A percentile compares a stretch with the other conserved stretches of the same genome.
Evolutionary conservation across 2,113 vertebrate genomes (phyloP).

Genomic region (Beaufortia kweichowensis): DNA sequence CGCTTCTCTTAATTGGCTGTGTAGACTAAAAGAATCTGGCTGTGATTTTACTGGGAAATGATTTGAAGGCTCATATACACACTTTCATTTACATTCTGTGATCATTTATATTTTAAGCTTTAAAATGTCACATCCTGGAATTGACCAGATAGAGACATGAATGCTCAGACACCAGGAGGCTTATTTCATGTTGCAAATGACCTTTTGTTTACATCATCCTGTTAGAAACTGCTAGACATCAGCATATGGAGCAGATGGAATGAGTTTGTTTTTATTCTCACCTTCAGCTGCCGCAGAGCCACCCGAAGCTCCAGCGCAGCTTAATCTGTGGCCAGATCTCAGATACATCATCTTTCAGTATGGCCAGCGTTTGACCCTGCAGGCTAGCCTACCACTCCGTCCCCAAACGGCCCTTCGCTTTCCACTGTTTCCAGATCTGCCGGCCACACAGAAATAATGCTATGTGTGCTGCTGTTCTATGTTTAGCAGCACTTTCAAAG

Average conservation of each 20-base stretch:
- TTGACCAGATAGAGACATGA: slow-evolving; percentile 54
- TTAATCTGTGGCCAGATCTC: slow-evolving; percentile 1
- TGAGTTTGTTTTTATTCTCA: slow-evolving; percentile 7
- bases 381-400: background rate
- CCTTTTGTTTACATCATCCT: slow-evolving; percentile 15
- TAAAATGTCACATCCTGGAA: too few relatives aligned
- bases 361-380: slow-evolving; percentile 18
- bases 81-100: slow-evolving; percentile 21
- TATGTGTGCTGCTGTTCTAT: slow-evolving; percentile 20
- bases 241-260: slow-evolving; percentile 31
- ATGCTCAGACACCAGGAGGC: background rate
- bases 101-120: background rate
- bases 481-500: slow-evolving; percentile 44
- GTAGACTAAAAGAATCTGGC: slow-evolving; percentile 49
- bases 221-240: slow-evolving; percentile 12
- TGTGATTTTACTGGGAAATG: slow-evolving; percentile 58
- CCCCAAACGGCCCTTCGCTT: background rate
- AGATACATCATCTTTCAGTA: background rate
- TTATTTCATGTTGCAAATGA: slow-evolving; percentile 1
- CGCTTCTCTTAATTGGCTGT: slow-evolving; percentile 58
- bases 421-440: slow-evolving; percentile 1
- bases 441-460: slow-evolving; percentile 11
- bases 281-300: slow-evolving; percentile 1
- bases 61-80: slow-evolving; percentile 58
- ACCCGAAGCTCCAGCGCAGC: background rate